These are phyloP conservation scores for Oegoconia quadripuncta DNA, from an alignment of 2,888 invertebrate species.

Conservation along the genomic window DNA sequence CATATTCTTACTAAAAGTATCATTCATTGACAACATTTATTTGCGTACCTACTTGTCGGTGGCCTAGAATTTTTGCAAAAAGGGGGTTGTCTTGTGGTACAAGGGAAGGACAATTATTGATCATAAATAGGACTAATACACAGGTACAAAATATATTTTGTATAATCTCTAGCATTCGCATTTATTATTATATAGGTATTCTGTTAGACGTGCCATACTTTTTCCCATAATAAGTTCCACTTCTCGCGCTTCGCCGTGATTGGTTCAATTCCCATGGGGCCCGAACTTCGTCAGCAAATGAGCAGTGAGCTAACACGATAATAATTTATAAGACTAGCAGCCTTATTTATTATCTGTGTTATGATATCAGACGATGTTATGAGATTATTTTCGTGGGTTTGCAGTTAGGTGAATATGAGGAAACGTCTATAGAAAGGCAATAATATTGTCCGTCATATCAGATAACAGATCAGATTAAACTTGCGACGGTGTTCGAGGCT, in stretches of 20 bases:
- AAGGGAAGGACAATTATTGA: too few relatives aligned
- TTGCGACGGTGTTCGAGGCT: neutral
- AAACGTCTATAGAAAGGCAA: too few relatives aligned
- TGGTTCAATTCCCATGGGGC: conserved; percentile 66
- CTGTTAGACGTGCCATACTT: conserved; percentile 26
- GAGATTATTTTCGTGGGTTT: neutral
- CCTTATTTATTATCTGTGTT: conserved; percentile 67
- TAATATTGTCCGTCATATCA: neutral
- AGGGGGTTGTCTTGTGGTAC: too few relatives aligned
- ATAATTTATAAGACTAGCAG: conserved; percentile 73
- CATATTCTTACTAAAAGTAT: too few relatives aligned
- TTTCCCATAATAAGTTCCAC: conserved; percentile 66
- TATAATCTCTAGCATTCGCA: neutral
- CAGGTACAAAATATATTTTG: neutral
- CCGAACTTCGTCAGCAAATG: conserved; percentile 78
- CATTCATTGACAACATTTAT: too few relatives aligned
- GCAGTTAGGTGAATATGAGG: neutral
- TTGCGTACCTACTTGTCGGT: too few relatives aligned
- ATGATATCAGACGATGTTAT: conserved; percentile 35
- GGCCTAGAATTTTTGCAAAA: too few relatives aligned
- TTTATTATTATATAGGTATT: conserved; percentile 6
- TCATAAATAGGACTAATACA: too few relatives aligned
- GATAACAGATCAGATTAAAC: neutral
- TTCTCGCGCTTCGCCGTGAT: conserved; percentile 66
- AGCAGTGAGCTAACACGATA: conserved; percentile 73